Evolutionary conservation across 2,888 invertebrate genomes (phyloP).

Genomic region (Machimus rusticus): DNA sequence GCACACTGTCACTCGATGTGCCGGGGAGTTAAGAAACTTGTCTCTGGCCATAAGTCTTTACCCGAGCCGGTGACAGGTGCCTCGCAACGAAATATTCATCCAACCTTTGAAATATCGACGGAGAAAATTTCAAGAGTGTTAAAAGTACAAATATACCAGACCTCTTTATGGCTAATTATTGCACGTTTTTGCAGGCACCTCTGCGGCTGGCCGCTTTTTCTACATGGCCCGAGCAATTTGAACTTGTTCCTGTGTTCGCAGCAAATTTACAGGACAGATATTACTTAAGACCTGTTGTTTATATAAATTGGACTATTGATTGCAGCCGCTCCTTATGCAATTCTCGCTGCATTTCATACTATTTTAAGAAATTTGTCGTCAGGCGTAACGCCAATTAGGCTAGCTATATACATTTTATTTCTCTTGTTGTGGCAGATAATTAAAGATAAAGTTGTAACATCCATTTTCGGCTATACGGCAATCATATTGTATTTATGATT

Average conservation of each 20-base stretch:
- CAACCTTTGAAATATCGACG: conserved; percentile 16
- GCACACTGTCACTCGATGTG: background rate
- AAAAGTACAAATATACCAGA: conserved; percentile 32
- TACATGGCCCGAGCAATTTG: background rate
- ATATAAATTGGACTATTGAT: conserved; percentile 10
- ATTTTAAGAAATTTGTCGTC: background rate
- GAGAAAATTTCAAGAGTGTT: conserved; percentile 38
- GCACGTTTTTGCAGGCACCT: conserved; percentile 30
- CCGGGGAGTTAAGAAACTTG: conserved; percentile 8
- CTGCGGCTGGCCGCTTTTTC: background rate
- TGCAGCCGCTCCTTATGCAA: background rate
- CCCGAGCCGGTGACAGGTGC: background rate
- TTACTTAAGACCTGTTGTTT: conserved; percentile 5
- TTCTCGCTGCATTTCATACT: background rate
- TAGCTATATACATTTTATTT: background rate
- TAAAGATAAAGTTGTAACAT: background rate
- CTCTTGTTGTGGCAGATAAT: background rate
- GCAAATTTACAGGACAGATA: conserved; percentile 31
- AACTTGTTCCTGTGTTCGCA: conserved; percentile 7
- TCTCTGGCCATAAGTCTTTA: background rate
- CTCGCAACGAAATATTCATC: background rate
- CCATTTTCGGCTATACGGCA: background rate
- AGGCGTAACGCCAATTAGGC: background rate
- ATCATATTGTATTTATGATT: background rate
- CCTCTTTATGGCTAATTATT: conserved; percentile 37